These are phyloP conservation scores for Archilochus colubris DNA, from an alignment of 2,113 vertebrate species.

Conservation along the genomic window DNA sequence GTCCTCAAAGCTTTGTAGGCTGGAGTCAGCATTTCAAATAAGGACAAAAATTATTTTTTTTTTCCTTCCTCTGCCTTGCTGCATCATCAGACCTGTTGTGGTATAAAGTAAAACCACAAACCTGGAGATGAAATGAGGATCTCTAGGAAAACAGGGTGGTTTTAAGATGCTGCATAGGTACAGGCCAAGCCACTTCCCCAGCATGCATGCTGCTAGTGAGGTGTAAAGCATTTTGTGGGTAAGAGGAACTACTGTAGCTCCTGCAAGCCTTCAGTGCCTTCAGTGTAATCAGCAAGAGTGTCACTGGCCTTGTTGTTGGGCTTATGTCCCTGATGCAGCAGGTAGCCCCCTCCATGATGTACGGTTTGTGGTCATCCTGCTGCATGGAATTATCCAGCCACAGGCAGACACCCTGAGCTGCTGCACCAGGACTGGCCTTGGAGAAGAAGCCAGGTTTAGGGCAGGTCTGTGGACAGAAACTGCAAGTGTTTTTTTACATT, in stretches of 20 bases:
- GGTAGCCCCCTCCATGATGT: not conserved
- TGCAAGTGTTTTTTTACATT: not conserved
- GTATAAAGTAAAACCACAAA: not conserved
- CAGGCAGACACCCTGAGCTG: not conserved
- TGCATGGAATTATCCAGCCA: rapidly evolving
- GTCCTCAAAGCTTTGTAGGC: not conserved
- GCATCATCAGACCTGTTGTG: not conserved
- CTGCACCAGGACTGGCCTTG: not conserved
- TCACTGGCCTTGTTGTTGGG: not conserved
- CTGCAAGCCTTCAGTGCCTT: not conserved
- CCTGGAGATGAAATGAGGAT: not conserved
- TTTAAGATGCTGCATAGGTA: not conserved
- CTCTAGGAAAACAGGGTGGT: not conserved
- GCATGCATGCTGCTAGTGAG: rapidly evolving
- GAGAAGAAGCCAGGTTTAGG: not conserved
- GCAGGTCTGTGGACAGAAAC: not conserved
- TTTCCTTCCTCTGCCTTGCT: not conserved
- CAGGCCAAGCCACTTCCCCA: not conserved
- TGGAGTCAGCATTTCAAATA: not conserved
- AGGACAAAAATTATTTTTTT: rapidly evolving
- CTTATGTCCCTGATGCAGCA: not conserved
- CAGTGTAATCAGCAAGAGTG: not conserved
- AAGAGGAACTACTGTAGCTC: not conserved
- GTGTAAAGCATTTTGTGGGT: not conserved
- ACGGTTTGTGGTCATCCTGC: not conserved